These are phyloP conservation scores for Ephestia elutella DNA, from an alignment of 1,140 invertebrate genomes.

Conservation along the genomic window DNA sequence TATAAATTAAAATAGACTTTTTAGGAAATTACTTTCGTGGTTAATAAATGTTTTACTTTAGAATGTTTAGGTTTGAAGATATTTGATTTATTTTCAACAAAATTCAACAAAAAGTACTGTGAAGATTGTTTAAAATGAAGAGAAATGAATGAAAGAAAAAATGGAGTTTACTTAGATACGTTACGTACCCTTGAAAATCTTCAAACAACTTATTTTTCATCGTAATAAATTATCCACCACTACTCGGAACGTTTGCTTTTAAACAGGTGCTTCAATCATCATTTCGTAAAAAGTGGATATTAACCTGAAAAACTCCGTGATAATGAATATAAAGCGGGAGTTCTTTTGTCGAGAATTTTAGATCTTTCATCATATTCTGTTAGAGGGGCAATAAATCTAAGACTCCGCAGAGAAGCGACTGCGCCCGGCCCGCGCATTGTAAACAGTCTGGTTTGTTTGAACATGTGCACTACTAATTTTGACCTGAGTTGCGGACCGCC, in stretches of 20 bases:
- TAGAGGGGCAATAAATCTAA: constrained; percentile 28
- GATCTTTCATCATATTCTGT: constrained; percentile 12
- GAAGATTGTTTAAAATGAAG: too few species aligned
- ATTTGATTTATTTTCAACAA: too few species aligned
- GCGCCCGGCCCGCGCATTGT: constrained; percentile 30
- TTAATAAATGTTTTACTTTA: too few species aligned
- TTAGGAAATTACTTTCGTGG: too few species aligned
- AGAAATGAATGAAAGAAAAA: too few species aligned
- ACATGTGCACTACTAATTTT: constrained; percentile 72
- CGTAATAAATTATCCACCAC: too few species aligned
- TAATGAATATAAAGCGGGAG: constrained; percentile 9
- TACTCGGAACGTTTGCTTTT: neutral
- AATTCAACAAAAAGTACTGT: too few species aligned
- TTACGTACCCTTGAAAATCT: neutral
- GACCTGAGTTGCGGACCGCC: constrained; percentile 47
- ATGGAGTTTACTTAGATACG: too few species aligned
- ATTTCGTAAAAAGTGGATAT: constrained; percentile 7
- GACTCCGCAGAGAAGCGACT: constrained; percentile 15
- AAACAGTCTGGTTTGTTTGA: constrained; percentile 69
- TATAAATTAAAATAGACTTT: too few species aligned
- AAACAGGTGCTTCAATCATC: neutral
- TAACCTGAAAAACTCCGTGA: constrained; percentile 8
- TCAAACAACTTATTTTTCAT: neutral
- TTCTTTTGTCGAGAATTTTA: neutral
- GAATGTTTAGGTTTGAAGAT: too few species aligned